A percentile compares a stretch with the other conserved stretches of the same genome.
Evolutionary conservation across 2,113 vertebrate species (phyloP).

Genomic region (Galeopterus variegatus): DNA sequence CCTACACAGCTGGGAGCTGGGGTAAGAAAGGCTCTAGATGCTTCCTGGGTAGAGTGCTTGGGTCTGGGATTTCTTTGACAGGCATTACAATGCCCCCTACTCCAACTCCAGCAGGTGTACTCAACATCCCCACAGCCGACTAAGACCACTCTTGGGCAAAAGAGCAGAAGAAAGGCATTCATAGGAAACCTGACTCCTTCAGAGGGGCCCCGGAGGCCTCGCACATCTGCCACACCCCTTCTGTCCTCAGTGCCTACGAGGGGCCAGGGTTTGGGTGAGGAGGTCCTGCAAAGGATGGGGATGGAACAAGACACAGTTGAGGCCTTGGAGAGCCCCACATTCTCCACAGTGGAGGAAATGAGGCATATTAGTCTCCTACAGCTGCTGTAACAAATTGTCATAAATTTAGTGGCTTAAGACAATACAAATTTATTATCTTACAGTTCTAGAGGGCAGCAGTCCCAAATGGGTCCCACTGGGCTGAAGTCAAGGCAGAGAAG

Average conservation of each 20-base stretch:
- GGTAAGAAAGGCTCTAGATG: neutral
- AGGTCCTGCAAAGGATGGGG: neutral
- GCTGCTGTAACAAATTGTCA: neutral
- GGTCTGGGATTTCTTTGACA: neutral
- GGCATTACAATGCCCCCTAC: neutral
- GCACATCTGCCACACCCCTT: neutral
- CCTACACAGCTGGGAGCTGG: neutral
- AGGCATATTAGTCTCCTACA: neutral
- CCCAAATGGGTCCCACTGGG: neutral
- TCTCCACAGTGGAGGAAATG: neutral
- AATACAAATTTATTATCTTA: neutral
- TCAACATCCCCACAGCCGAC: neutral
- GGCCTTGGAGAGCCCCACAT: neutral
- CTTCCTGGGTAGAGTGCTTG: neutral
- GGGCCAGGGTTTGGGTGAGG: neutral
- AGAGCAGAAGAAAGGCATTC: neutral
- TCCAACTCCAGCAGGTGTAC: neutral
- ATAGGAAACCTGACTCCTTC: neutral
- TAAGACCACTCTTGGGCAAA: neutral
- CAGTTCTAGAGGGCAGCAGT: neutral
- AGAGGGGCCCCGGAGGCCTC: neutral
- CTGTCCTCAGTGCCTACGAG: neutral
- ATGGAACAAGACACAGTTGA: neutral
- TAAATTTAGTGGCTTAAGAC: neutral
- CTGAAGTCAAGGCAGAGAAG: neutral